Evolutionary conservation across 2,797 vertebrate genomes (phyloP).

Genomic region (Chromobotia macracanthus): DNA sequence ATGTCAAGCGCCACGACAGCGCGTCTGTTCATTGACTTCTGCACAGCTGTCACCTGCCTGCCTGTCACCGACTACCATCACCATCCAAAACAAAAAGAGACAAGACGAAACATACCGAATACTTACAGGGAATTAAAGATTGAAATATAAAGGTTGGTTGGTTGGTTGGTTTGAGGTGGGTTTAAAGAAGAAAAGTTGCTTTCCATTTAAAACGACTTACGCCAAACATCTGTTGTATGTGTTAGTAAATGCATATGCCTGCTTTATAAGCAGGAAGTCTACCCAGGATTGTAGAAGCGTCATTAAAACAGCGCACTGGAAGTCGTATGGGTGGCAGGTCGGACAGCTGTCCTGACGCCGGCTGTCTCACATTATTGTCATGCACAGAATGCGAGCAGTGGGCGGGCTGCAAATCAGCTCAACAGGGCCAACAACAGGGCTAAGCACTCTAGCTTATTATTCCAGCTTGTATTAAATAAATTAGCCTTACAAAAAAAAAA

Average conservation of each 20-base stretch:
- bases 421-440: constrained; percentile 26
- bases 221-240: background rate
- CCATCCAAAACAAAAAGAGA: background rate
- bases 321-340: constrained; percentile 36
- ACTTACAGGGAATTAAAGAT: background rate
- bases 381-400: constrained; percentile 28
- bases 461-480: background rate
- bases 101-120: constrained; percentile 7
- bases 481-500: background rate
- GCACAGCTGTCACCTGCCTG: constrained; percentile 64
- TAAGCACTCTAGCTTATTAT: constrained; percentile 5
- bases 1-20: constrained; percentile 46
- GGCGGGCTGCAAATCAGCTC: constrained; percentile 27
- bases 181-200: background rate
- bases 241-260: background rate
- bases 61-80: constrained; percentile 25
- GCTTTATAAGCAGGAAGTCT: background rate
- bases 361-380: constrained; percentile 51
- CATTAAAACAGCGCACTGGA: constrained; percentile 1
- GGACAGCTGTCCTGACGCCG: constrained; percentile 58
- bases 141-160: background rate
- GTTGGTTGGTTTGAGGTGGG: background rate
- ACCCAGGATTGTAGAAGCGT: constrained; percentile 3
- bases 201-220: background rate
- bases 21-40: constrained; percentile 53